Evolutionary conservation across 2,888 invertebrate species (phyloP), one percentile per base, ranked within the genome.

Genomic region (Rhogogaster chlorosoma): DNA sequence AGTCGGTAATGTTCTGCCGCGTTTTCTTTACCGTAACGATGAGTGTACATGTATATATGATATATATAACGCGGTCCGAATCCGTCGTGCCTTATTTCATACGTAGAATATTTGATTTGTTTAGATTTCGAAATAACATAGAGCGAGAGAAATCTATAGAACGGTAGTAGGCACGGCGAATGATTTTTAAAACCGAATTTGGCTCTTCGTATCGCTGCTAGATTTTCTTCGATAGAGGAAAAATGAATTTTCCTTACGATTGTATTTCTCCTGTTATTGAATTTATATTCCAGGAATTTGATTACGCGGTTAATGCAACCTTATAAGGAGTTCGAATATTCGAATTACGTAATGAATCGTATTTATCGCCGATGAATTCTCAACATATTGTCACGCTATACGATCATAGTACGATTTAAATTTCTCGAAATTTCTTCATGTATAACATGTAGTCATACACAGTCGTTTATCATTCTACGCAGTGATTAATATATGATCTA

Each of bases 51-150:
- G n/a, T n/a, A n/a, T n/a, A n/a, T n/a, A n/a, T n/a, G n/a, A n/a
- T n/a, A n/a, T n/a, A n/a, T 9, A 64, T 6, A 29, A 9, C 12
- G 22, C 70, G 70, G 38, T 36, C 42, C 71, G 26, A 73, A 10
- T 73, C 71, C 71, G 42, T 9, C 71, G 71, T 73, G 3, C 42
- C 71, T 12, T 10, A 6, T 22, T 26, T n/a, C 18, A 61, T n/a
- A 42, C 10, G 42, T 15, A 10, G 26, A 42, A 42, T 26, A 61
- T 22, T 38, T 36, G 12, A 73, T 73, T 73, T 73, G 67, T 67
- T 67, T 67, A 73, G 71, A 73, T 42, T 73, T 22, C n/a, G 71
- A 73, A 42, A 73, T 38, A 42, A n/a, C 3, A 26, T 15, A 64
- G 64, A 67, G 67, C 7, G 71, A 22, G 71, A 71, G 22, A 71